Percentiles rank a stretch among this genome's conserved stretches.
These are phyloP conservation scores for Melitaea athalia DNA, from an alignment of 2,888 invertebrate species.

Conservation along the genomic window DNA sequence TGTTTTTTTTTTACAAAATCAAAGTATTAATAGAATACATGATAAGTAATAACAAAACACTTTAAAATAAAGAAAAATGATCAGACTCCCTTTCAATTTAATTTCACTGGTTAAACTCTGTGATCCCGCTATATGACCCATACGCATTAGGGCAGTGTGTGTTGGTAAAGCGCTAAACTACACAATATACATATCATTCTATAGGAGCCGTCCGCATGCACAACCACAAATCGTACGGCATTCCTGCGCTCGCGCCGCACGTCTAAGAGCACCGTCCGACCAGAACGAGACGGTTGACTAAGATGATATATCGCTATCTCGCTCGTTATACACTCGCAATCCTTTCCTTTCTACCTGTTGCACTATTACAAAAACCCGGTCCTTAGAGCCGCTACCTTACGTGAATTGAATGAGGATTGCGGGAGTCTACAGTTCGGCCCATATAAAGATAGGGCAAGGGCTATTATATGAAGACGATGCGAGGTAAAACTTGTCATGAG, in stretches of 20 bases:
- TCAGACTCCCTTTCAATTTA: constrained; percentile 81
- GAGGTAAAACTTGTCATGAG: constrained; percentile 57
- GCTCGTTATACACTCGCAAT: constrained; percentile 70
- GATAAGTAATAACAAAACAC: constrained; percentile 39
- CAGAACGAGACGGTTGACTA: constrained; percentile 60
- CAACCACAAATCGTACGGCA: constrained; percentile 81
- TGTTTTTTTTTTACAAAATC: background rate
- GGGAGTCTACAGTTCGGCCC: constrained; percentile 79
- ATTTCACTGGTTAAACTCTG: constrained; percentile 81
- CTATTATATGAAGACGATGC: constrained; percentile 67
- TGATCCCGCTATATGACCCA: constrained; percentile 81
- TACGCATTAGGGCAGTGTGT: constrained; percentile 82
- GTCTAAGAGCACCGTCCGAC: constrained; percentile 40
- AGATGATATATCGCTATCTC: constrained; percentile 62
- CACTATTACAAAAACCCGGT: constrained; percentile 82
- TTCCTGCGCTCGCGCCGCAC: constrained; percentile 68
- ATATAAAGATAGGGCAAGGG: constrained; percentile 81
- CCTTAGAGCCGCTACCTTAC: constrained; percentile 82
- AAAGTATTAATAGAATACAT: background rate
- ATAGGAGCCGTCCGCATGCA: constrained; percentile 65
- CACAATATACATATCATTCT: constrained; percentile 63
- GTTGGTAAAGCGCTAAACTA: constrained; percentile 66
- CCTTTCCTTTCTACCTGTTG: constrained; percentile 83
- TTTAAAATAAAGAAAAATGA: constrained; percentile 71
- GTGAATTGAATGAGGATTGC: constrained; percentile 81